Conservation (phyloP, 2,888 invertebrate species). For the Belgica antarctica region DNA sequence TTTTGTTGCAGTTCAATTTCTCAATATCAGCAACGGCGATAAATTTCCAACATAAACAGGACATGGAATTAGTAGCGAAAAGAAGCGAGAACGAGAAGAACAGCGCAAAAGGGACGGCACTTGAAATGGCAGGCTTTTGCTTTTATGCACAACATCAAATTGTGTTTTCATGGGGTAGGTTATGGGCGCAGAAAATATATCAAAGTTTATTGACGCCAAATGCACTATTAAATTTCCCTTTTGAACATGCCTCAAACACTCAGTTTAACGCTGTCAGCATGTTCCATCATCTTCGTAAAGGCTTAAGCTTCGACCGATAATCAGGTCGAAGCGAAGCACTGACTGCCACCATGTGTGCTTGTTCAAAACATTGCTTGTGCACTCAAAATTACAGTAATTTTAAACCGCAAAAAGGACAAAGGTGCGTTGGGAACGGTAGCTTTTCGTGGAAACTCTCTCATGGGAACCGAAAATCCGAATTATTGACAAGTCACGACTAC, state of each 20-base stretch:
- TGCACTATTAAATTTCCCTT: slow-evolving; percentile 32
- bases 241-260: background rate
- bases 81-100: background rate
- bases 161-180: slow-evolving; percentile 32
- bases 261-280: background rate
- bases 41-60: slow-evolving; percentile 29
- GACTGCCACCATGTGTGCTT: slow-evolving; percentile 8
- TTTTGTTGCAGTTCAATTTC: background rate
- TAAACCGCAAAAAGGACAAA: background rate
- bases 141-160: slow-evolving; percentile 10
- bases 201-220: slow-evolving; percentile 38
- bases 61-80: slow-evolving; percentile 24
- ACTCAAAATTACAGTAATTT: background rate
- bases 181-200: slow-evolving; percentile 31
- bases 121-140: background rate
- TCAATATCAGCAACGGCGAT: background rate
- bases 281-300: too few relatives aligned
- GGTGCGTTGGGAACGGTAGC: background rate
- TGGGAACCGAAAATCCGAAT: background rate
- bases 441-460: background rate
- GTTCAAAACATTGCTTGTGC: background rate
- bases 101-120: background rate
- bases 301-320: too few relatives aligned
- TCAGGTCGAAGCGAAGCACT: too few relatives aligned
- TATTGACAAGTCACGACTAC: background rate